Percentiles rank a stretch among this genome's conserved stretches.
Conservation (phyloP, 2,797 vertebrate species). For the Trichosurus vulpecula region DNA sequence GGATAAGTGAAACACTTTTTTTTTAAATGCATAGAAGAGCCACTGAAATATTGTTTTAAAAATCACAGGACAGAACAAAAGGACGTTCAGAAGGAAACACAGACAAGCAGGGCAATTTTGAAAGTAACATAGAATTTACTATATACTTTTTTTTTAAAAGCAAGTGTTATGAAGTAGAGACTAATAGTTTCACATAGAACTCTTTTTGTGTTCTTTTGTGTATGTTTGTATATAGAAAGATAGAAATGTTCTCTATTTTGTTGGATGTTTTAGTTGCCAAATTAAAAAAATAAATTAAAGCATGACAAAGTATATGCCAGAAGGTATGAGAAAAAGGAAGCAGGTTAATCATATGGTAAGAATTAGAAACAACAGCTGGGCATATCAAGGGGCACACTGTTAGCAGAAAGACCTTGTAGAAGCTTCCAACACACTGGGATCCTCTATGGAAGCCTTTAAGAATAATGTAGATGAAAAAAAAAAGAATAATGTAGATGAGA, state of each 20-base stretch:
- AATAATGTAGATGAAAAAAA: not conserved
- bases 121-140: not conserved
- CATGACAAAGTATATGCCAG: not conserved
- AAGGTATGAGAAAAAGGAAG: not conserved
- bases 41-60: not conserved
- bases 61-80: not conserved
- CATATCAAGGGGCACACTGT: not conserved
- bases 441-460: not conserved
- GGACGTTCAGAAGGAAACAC: not conserved
- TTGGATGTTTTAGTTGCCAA: not conserved
- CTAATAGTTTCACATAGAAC: not conserved
- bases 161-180: not conserved
- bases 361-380: not conserved
- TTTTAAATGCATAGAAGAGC: not conserved
- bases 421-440: not conserved
- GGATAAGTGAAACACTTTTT: not conserved
- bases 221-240: not conserved
- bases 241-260: not conserved
- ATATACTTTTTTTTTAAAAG: not conserved
- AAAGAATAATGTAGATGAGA: not conserved
- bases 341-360: not conserved
- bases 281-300: not conserved
- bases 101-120: no score
- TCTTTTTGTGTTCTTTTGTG: no score
- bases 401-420: not conserved